phyloP scores from a whole-genome alignment of 2,888 invertebrate genomes.

The Dorcus hopei region DNA sequence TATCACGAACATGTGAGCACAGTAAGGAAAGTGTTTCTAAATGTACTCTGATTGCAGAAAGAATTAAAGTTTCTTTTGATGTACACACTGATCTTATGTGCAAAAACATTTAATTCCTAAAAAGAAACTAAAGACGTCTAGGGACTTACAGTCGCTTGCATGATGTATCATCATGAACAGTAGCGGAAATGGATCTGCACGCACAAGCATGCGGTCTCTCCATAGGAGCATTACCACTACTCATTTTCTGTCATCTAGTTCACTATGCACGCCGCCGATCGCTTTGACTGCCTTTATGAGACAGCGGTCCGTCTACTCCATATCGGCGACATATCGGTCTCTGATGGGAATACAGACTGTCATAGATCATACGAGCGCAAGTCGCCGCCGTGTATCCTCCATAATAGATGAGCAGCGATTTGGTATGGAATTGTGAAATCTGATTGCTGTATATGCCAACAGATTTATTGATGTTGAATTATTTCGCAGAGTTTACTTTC shows the following conservation, averaged over 20 bases:
- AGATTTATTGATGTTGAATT: constrained; percentile 8
- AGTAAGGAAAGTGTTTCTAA: too few relatives aligned
- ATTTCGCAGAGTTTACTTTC: constrained; percentile 6
- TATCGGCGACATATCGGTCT: constrained; percentile 32
- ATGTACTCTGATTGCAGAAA: too few relatives aligned
- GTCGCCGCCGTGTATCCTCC: constrained; percentile 6
- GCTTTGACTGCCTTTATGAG: constrained; percentile 29
- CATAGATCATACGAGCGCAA: constrained; percentile 25
- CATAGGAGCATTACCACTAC: constrained; percentile 19
- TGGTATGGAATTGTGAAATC: constrained; percentile 10
- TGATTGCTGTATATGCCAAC: constrained; percentile 8
- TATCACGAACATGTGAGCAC: too few relatives aligned
- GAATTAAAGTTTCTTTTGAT: too few relatives aligned
- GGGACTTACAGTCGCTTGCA: constrained; percentile 1
- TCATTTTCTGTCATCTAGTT: constrained; percentile 15
- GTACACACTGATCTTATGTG: neutral
- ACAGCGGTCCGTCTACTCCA: constrained; percentile 28
- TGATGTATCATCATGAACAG: constrained; percentile 9
- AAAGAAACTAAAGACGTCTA: constrained; percentile 6
- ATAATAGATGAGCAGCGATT: constrained; percentile 8
- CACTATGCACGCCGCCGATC: constrained; percentile 10
- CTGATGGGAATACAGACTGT: constrained; percentile 33
- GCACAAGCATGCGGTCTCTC: constrained; percentile 19
- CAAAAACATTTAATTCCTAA: neutral
- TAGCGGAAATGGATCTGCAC: constrained; percentile 22